phyloP scores from a whole-genome alignment of 2,888 invertebrate genomes.

The Cataglyphis albicans region DNA sequence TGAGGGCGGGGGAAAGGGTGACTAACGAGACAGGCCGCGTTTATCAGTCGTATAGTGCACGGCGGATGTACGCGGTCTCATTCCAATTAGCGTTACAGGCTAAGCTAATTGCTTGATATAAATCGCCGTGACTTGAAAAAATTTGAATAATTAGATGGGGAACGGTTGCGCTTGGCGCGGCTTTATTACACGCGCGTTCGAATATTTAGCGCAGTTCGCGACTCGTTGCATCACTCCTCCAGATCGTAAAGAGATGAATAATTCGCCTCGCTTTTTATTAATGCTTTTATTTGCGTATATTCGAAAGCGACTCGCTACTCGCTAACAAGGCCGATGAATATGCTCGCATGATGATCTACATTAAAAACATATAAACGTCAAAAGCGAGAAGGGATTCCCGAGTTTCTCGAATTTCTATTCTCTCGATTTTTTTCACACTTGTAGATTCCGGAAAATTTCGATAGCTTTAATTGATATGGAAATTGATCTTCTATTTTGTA shows the following conservation, averaged over 20 bases:
- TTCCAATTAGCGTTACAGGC: constrained; percentile 76
- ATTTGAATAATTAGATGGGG: constrained; percentile 73
- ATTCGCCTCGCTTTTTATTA: constrained; percentile 46
- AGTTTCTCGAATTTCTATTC: background rate
- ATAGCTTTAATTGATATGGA: background rate
- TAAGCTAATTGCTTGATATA: constrained; percentile 77
- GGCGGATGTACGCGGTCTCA: constrained; percentile 66
- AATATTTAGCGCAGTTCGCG: constrained; percentile 63
- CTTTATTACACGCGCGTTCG: constrained; percentile 68
- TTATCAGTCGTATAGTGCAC: constrained; percentile 65
- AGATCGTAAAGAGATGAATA: constrained; percentile 44
- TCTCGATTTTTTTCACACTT: background rate
- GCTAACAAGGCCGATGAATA: constrained; percentile 69
- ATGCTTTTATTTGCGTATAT: constrained; percentile 33
- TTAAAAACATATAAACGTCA: background rate
- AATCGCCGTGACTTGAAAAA: constrained; percentile 74
- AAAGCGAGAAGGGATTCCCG: background rate
- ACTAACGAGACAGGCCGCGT: constrained; percentile 72
- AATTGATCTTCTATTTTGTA: background rate
- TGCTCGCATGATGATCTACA: constrained; percentile 50
- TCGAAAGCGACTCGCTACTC: constrained; percentile 58
- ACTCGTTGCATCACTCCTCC: constrained; percentile 34
- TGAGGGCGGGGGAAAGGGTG: constrained; percentile 8
- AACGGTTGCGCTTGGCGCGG: constrained; percentile 61
- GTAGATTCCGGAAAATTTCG: background rate